Evolutionary conservation across 1,140 invertebrate genomes (phyloP).

Genomic region (Semibalanus balanoides): DNA sequence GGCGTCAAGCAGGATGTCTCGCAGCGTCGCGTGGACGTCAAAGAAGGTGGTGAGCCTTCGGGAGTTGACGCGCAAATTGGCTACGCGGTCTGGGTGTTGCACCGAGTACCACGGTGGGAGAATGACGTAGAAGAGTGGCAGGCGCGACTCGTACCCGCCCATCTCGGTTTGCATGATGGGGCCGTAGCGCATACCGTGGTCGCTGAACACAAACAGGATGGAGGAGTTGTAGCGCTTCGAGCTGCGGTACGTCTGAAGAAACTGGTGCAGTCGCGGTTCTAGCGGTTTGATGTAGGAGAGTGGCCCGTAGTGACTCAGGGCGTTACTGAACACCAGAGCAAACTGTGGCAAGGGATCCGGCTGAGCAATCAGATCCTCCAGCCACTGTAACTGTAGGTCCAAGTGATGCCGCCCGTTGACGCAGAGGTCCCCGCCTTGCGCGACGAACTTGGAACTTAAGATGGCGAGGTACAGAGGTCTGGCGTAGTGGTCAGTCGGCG

Average conservation of each 20-base stretch:
- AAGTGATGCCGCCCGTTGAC: neutral
- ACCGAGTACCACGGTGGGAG: conserved; percentile 55
- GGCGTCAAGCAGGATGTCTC: too few species aligned
- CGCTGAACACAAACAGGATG: conserved; percentile 67
- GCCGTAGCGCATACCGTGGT: conserved; percentile 85
- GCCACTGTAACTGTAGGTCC: neutral
- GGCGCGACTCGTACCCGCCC: conserved; percentile 73
- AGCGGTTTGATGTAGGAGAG: neutral
- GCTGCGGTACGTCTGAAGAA: conserved; percentile 16
- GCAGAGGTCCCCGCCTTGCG: neutral
- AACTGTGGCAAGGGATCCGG: conserved; percentile 6
- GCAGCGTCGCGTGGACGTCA: conserved; percentile 34
- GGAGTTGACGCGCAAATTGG: conserved; percentile 51
- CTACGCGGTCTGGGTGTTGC: conserved; percentile 43
- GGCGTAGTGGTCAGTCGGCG: conserved; percentile 35
- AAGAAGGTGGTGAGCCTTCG: conserved; percentile 33
- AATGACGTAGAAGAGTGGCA: conserved; percentile 67
- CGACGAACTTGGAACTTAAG: conserved; percentile 3
- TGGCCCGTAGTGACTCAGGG: conserved; percentile 6
- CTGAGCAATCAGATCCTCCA: neutral
- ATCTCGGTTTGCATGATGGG: conserved; percentile 56
- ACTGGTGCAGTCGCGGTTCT: conserved; percentile 6
- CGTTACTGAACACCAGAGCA: conserved; percentile 4
- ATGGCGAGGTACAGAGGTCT: conserved; percentile 22
- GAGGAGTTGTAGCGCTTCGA: conserved; percentile 34